Evolutionary conservation across 1,140 invertebrate genomes (phyloP).

Genomic region (Drosophila santomea): DNA sequence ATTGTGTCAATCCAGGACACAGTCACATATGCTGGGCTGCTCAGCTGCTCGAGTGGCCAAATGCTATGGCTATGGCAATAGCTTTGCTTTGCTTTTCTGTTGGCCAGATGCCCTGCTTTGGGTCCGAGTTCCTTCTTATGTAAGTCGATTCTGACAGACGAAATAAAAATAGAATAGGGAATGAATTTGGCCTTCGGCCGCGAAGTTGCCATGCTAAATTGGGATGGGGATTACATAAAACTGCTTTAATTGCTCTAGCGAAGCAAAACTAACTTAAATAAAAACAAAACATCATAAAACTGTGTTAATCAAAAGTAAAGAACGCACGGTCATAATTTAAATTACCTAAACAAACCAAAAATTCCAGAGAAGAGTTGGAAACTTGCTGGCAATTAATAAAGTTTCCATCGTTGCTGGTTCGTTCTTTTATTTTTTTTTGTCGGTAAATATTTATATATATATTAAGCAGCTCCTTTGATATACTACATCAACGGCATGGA

Average conservation of each 20-base stretch:
- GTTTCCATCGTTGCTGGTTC: constrained; percentile 30
- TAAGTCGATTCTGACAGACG: constrained; percentile 43
- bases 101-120: not conserved
- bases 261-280: constrained; percentile 15
- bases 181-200: constrained; percentile 20
- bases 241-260: constrained; percentile 41
- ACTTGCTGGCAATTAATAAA: constrained; percentile 69
- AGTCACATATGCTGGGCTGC: constrained; percentile 54
- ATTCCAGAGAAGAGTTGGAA: constrained; percentile 47
- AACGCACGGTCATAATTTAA: constrained; percentile 67
- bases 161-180: constrained; percentile 22
- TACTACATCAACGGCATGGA: constrained; percentile 4
- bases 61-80: constrained; percentile 27
- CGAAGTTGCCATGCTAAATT: constrained; percentile 3
- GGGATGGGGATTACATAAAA: constrained; percentile 34
- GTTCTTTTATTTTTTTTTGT: constrained; percentile 46
- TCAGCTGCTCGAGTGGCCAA: constrained; percentile 29
- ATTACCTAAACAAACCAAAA: constrained; percentile 76
- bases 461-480: constrained; percentile 42
- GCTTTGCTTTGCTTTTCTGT: not conserved
- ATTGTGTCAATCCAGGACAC: constrained; percentile 70
- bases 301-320: constrained; percentile 45
- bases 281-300: not conserved
- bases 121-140: constrained; percentile 16
- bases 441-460: constrained; percentile 66